Base-by-base conservation (phyloP, 2,113 vertebrate genomes). In the Clarias batrachus region DNA sequence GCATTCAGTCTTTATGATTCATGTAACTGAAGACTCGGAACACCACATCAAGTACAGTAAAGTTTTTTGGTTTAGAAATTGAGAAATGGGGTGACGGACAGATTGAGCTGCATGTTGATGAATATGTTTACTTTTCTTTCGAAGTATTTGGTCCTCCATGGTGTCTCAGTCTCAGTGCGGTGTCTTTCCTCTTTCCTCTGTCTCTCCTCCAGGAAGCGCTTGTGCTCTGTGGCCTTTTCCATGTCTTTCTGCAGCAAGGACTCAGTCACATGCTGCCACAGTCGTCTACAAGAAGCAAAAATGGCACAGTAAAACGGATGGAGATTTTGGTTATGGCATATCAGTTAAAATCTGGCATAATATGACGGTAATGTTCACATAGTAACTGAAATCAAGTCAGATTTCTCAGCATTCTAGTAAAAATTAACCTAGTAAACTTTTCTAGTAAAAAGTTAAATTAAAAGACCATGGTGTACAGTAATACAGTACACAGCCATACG, bases 161-260 rank as follows among this genome's bases (percentile, higher is more conserved):
- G 86, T 0, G 95, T 95, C 88, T 96, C 96, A 0, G 97, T 97
- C 92, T 99, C 98, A 0, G 90, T 92, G 2, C 98, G 97, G 89
- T 95, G 96, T 37, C 97, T 94, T 92, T 98, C 97, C 85, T 99
- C 98, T 0, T 94, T 95, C 89, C 98, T 94, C 93, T 99, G 98
- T 41, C 94, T 92, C 68, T 99, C 98, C 86, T 99, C 98, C 77
- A 99, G 95, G 54, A 96, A 90, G 83, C 96, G 93, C 88, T 99
- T 99, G 94, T 99, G 97, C 89, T 99, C 98, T 0, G 98, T 99
- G 86, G 98, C 98, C 88, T 97, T 97, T 13, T 98, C 97, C 0
- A 99, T 97, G 82, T 99, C 96, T 89, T 96, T 96, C 91, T 97
- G 95, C 89, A 95, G 95, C 88, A 99, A 90, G 62, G 97, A 94